These are phyloP conservation scores for Fragum sueziense DNA, from an alignment of 2,888 invertebrate species.

Conservation along the genomic window DNA sequence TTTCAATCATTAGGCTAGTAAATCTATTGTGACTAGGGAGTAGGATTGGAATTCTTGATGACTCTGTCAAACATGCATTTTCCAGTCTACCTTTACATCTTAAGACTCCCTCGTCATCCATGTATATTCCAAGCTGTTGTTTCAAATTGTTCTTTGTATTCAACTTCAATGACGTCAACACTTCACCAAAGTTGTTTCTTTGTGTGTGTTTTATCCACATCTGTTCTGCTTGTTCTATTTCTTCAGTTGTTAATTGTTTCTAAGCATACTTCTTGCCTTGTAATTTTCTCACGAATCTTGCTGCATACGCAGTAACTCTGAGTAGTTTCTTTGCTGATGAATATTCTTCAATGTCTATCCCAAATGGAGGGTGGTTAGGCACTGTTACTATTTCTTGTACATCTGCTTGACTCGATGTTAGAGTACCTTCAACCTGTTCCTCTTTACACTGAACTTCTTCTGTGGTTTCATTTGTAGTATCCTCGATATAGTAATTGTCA, in stretches of 20 bases:
- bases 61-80: not conserved
- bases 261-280: not conserved
- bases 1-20: constrained; percentile 13
- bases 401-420: not conserved
- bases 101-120: not conserved
- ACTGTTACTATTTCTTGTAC: not conserved
- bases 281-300: constrained; percentile 13
- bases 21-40: not conserved
- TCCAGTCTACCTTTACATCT: not conserved
- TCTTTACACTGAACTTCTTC: not conserved
- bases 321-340: constrained; percentile 21
- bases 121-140: constrained; percentile 9
- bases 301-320: constrained; percentile 21
- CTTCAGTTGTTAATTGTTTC: constrained; percentile 10
- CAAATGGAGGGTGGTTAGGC: constrained; percentile 4
- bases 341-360: constrained; percentile 11
- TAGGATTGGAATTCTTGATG: constrained; percentile 6
- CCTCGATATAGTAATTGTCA: not conserved
- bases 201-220: constrained; percentile 14
- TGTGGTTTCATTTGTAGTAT: not conserved
- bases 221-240: constrained; percentile 10
- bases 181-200: constrained; percentile 11
- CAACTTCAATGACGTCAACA: not conserved
- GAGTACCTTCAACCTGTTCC: not conserved
- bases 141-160: constrained; percentile 13